Base-by-base conservation (phyloP, 2,113 vertebrate species). In the Deroptyus accipitrinus region DNA sequence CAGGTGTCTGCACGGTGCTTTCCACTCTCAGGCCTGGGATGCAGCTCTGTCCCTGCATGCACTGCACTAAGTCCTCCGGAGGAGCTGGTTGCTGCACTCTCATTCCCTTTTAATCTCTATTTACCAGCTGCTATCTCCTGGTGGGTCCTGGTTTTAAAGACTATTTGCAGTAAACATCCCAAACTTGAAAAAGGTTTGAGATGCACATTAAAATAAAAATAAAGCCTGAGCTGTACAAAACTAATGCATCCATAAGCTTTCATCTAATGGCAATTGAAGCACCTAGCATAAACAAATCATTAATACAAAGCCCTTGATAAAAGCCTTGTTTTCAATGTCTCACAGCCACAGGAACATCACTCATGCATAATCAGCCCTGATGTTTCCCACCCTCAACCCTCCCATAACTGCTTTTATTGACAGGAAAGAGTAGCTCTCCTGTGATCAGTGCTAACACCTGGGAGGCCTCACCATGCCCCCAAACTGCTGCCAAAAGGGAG, bases 111-210 rank as follows among this genome's bases (percentile, higher is more conserved):
- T 73, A 86, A 54, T 77, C 51, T 70, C 19, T 90, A 19, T 86
- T 94, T 88, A 86, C 28, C 35, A 6, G 30, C 66, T 67, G 73
- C 86, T 55, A 84, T n/a, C 62, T 88, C 77, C 66, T 25, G 18
- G 17, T 48, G 51, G 24, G 0, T 27, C 67, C 48, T 78, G 55
- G 73, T 75, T 78, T 44, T 8, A 9, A 63, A n/a, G 62, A 8
- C 8, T 91, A 68, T 95, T 95, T 91, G 51, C 64, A 82, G 70
- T 90, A 93, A 90, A 93, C 67, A 88, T 17, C 39, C 48, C 62
- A 6, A 33, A 14, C 81, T 75, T 55, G 73, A 81, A 89, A 91
- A 88, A 69, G 10, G 17, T 25, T 63, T 92, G 68, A 76, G 54
- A 30, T 80, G 44, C 20, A 39, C 25, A 4, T 46, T 42, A 13